Conservation (phyloP, 2,797 vertebrate species). For the Petrocephalus schoutedeni region DNA sequence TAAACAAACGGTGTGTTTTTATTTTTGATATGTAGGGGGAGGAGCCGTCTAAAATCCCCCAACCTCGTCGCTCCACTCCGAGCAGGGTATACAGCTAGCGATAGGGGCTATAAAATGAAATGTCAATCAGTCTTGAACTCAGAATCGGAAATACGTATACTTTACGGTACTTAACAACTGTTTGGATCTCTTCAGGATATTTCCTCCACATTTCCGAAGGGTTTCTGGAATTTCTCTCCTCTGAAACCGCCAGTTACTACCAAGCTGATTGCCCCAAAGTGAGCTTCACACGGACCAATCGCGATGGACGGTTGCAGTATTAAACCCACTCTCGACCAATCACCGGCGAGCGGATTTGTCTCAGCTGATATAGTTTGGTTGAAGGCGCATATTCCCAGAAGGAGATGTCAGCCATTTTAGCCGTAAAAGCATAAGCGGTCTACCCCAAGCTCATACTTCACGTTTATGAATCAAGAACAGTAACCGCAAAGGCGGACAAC, state of each 20-base stretch:
- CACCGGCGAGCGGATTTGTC: slow-evolving; percentile 30
- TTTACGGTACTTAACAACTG: background rate
- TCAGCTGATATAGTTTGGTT: slow-evolving; percentile 42
- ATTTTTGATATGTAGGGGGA: slow-evolving; percentile 39
- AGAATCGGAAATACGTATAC: background rate
- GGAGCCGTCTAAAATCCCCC: slow-evolving; percentile 26
- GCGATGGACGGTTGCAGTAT: background rate
- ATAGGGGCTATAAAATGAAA: background rate
- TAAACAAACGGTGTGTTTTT: slow-evolving; percentile 35
- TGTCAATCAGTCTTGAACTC: background rate
- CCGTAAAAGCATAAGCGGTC: slow-evolving; percentile 42
- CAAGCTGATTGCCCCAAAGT: slow-evolving; percentile 35
- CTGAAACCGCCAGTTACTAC: slow-evolving; percentile 34
- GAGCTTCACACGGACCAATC: background rate
- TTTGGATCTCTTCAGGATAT: background rate
- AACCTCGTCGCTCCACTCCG: background rate
- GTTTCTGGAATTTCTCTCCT: slow-evolving; percentile 45
- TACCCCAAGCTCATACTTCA: slow-evolving; percentile 9
- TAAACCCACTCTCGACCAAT: slow-evolving; percentile 50
- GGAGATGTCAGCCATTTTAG: slow-evolving; percentile 77
- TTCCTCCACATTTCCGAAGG: slow-evolving; percentile 19
- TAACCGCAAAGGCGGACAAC: background rate
- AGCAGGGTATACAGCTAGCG: background rate
- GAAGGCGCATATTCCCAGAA: slow-evolving; percentile 56
- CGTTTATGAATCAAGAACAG: background rate